phyloP scores from a whole-genome alignment of 2,888 invertebrate species.

The Buathra laborator region DNA sequence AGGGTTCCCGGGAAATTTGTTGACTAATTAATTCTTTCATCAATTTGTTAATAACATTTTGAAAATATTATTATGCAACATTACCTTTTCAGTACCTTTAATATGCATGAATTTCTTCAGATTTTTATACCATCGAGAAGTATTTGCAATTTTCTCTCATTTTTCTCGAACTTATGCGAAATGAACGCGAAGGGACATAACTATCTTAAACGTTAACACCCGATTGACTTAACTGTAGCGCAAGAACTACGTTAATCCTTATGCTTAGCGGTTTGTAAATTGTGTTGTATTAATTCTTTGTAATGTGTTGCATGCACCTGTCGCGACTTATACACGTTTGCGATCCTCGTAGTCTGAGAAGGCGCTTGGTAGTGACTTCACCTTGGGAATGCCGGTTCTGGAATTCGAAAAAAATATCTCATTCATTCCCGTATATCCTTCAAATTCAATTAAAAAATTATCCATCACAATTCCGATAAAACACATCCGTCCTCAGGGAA shows the following conservation, averaged over 20 bases:
- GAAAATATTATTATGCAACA: too few species aligned
- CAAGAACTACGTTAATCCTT: constrained; percentile 9
- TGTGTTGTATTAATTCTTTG: constrained; percentile 62
- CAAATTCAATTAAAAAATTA: constrained; percentile 47
- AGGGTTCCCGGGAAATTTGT: too few species aligned
- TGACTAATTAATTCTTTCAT: too few species aligned
- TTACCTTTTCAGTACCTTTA: too few species aligned
- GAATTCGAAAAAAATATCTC: constrained; percentile 65
- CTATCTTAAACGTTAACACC: too few species aligned
- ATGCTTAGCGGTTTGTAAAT: constrained; percentile 25
- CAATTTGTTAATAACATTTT: too few species aligned
- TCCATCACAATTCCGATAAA: constrained; percentile 58
- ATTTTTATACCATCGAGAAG: too few species aligned
- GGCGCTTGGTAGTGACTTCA: constrained; percentile 70
- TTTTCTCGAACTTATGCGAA: too few species aligned
- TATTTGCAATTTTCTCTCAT: too few species aligned
- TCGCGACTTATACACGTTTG: constrained; percentile 58
- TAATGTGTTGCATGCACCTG: constrained; percentile 67
- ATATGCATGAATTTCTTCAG: too few species aligned
- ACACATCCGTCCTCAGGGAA: constrained; percentile 70
- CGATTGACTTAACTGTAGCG: too few species aligned
- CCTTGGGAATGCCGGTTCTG: constrained; percentile 71
- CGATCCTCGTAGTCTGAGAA: constrained; percentile 71
- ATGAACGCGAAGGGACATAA: too few species aligned
- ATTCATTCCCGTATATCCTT: constrained; percentile 58